Conservation (phyloP, 1,140 invertebrate species). For the Frieseomelitta varia region DNA sequence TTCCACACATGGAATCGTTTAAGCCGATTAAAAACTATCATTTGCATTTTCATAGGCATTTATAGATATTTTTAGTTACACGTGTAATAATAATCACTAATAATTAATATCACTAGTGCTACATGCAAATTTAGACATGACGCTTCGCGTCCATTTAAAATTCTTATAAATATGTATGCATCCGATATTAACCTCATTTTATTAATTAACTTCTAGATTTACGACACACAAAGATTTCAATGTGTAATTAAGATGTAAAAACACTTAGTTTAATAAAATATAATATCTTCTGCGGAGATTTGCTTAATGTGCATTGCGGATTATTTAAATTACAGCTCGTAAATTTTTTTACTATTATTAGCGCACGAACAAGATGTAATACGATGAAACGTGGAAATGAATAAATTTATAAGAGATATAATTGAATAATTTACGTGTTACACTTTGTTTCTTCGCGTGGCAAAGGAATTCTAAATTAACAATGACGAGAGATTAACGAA, state of each 20-base stretch:
- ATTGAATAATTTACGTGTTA: neutral
- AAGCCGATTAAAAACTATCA: neutral
- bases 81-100: neutral
- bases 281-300: neutral
- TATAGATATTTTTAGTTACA: neutral
- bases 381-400: neutral
- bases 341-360: neutral
- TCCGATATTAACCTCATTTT: neutral
- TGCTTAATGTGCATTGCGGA: neutral
- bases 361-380: neutral
- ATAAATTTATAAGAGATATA: neutral
- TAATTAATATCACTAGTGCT: neutral
- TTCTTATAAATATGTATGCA: neutral
- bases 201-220: neutral
- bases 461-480: too few relatives aligned
- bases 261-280: neutral
- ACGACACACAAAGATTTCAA: neutral
- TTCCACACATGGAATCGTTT: neutral
- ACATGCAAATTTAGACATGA: too few relatives aligned
- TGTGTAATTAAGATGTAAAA: neutral
- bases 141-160: neutral
- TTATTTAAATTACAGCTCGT: neutral
- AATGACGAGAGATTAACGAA: too few relatives aligned
- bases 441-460: too few relatives aligned
- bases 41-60: neutral